Evolutionary conservation across 2,797 vertebrate genomes (phyloP), one percentile per base, ranked within the genome.

Genomic region (Knipowitschia caucasica): DNA sequence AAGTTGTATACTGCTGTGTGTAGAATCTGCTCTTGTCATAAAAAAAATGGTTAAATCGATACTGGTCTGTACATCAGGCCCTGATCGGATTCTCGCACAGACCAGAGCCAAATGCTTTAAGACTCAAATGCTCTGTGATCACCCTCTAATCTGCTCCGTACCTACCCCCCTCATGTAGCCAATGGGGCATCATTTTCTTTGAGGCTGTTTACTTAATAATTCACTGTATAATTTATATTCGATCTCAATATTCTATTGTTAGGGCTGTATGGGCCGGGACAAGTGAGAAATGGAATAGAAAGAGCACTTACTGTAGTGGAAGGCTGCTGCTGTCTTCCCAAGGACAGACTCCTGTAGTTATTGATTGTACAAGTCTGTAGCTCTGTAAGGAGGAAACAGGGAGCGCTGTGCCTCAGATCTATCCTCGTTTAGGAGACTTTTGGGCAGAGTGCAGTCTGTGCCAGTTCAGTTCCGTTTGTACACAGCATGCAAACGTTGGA

Each of bases 51-150:
- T 15, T 39, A 52, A 38, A 38, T 24, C 25, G 29, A 38, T 27
- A 39, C 34, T 20, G 17, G 25, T 6, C 34, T 11, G 25, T 7
- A 38, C 27, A 39, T 52, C 35, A 25, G n/a, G 17, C 11, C 14
- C 17, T 27, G n/a, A 52, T 27, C 34, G 20, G 36, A 39, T 20
- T 52, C 34, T 27, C 35, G 29, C 21, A 35, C 24, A 39, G 34
- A 27, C 15, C 50, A 17, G 20, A 39, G 35, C 49, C 33, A 2
- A 27, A 18, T 4, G 46, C 20, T 6, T 49, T 49, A 49, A 49
- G 50, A 52, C 50, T 38, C 31, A 51, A 51, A 51, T 36, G 25
- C 49, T 35, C 14, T 52, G n/a, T 52, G 50, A 52, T 38, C 39
- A 11, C 50, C 15, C 17, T 39, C 24, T 52, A 52, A 52, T 52